Evolutionary conservation across 2,888 invertebrate genomes (phyloP).

Genomic region (Acleris literana): DNA sequence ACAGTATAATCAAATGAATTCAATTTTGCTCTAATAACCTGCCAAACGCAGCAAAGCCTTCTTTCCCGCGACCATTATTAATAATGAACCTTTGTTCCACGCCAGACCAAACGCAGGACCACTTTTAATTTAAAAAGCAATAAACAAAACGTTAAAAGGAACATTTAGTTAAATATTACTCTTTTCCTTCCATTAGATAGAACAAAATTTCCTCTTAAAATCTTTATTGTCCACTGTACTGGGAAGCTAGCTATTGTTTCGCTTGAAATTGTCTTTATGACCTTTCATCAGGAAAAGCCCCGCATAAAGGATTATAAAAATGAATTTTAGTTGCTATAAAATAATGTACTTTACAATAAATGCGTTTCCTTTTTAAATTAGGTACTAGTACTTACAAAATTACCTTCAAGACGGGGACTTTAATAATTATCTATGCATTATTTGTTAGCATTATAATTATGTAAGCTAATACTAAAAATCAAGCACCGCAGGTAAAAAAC

Average conservation of each 20-base stretch:
- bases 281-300: conserved; percentile 44
- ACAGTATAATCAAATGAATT: background rate
- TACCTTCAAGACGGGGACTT: too few relatives aligned
- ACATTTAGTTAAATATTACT: conserved; percentile 41
- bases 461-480: too few relatives aligned
- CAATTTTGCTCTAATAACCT: conserved; percentile 12
- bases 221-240: conserved; percentile 44
- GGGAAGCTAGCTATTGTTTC: conserved; percentile 45
- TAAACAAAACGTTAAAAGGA: conserved; percentile 42
- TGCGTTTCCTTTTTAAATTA: background rate
- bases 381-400: too few relatives aligned
- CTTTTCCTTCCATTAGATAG: conserved; percentile 48
- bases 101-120: conserved; percentile 27
- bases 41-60: conserved; percentile 14
- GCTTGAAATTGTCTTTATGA: conserved; percentile 44
- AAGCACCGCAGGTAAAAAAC: too few relatives aligned
- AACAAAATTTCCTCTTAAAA: conserved; percentile 46
- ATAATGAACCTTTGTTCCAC: conserved; percentile 20
- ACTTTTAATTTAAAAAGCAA: conserved; percentile 43
- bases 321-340: conserved; percentile 10
- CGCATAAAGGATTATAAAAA: conserved; percentile 36
- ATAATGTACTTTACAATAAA: conserved; percentile 1
- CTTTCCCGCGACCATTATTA: background rate
- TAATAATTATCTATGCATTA: too few relatives aligned
- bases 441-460: too few relatives aligned